These are phyloP conservation scores for Teinopalpus imperialis DNA, from an alignment of 2,888 invertebrate genomes.

Conservation along the genomic window DNA sequence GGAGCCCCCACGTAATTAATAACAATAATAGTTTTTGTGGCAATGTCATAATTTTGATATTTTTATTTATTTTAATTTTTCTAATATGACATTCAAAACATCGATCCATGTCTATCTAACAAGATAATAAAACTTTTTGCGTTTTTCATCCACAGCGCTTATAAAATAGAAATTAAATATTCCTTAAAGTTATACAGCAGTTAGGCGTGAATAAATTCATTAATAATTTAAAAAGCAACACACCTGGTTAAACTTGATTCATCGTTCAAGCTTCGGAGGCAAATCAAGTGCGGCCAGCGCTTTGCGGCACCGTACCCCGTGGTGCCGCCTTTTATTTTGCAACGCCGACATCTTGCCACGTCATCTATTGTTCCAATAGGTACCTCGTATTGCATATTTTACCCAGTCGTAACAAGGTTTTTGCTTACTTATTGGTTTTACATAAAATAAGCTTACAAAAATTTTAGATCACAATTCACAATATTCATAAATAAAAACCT, in stretches of 20 bases:
- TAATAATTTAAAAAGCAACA: constrained; percentile 26
- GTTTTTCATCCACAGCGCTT: too few species aligned
- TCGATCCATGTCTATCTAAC: too few species aligned
- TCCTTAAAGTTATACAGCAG: constrained; percentile 1
- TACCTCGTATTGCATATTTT: constrained; percentile 2
- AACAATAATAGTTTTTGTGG: too few species aligned
- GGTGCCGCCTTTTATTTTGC: constrained; percentile 32
- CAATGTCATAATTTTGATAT: too few species aligned
- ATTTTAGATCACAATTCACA: too few species aligned
- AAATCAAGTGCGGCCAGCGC: constrained; percentile 34
- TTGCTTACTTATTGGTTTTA: background rate
- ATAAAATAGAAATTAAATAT: too few species aligned
- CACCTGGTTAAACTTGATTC: constrained; percentile 29
- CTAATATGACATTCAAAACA: too few species aligned
- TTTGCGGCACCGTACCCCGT: constrained; percentile 17
- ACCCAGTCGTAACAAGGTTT: background rate
- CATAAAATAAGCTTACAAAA: too few species aligned
- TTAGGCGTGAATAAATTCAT: constrained; percentile 25
- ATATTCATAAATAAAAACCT: too few species aligned
- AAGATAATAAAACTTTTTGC: too few species aligned
- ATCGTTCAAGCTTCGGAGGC: constrained; percentile 33
- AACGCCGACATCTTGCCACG: constrained; percentile 27
- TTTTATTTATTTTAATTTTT: too few species aligned
- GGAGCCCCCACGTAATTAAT: too few species aligned
- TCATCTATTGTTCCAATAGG: constrained; percentile 24